A percentile compares a stretch with the other conserved stretches of the same genome.
Conservation (phyloP, 2,797 vertebrate genomes). For the Brotula barbata region DNA sequence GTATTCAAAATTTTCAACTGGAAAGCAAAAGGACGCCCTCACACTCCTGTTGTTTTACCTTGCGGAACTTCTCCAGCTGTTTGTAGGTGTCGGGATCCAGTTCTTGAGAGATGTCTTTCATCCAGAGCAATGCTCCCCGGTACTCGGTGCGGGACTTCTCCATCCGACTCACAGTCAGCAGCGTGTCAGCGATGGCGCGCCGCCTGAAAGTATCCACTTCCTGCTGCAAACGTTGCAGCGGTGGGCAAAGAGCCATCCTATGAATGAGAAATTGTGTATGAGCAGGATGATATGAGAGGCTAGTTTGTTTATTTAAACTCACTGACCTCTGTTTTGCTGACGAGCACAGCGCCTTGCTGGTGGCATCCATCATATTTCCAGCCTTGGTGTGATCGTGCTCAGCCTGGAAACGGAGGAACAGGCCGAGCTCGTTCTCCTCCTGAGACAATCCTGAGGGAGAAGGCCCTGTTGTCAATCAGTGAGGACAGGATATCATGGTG, state of each 20-base stretch:
- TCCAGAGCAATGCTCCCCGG: conserved; percentile 84
- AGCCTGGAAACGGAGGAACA: conserved; percentile 85
- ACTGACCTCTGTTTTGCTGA: conserved; percentile 86
- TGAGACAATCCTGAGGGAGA: conserved; percentile 78
- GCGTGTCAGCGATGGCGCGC: conserved; percentile 82
- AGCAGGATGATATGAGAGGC: too few relatives aligned
- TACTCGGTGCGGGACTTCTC: conserved; percentile 86
- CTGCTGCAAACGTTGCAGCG: conserved; percentile 84
- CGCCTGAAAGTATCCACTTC: conserved; percentile 85
- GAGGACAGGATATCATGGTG: too few relatives aligned
- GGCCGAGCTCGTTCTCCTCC: conserved; percentile 87
- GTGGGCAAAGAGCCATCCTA: conserved; percentile 81
- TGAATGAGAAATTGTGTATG: too few relatives aligned
- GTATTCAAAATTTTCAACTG: not conserved
- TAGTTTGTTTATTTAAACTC: not conserved
- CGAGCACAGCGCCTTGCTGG: conserved; percentile 82
- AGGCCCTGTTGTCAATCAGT: too few relatives aligned
- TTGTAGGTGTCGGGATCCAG: conserved; percentile 88
- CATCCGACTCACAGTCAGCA: conserved; percentile 84
- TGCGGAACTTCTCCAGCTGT: conserved; percentile 88
- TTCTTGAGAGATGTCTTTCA: conserved; percentile 87
- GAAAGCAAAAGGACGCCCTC: not conserved
- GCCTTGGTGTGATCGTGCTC: conserved; percentile 82
- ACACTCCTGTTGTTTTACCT: conserved; percentile 61
- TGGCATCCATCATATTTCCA: conserved; percentile 85